Percentiles rank a stretch among this genome's conserved stretches.
Evolutionary conservation across 2,797 vertebrate genomes (phyloP).

Genomic region (Melanotaenia trifasciata): DNA sequence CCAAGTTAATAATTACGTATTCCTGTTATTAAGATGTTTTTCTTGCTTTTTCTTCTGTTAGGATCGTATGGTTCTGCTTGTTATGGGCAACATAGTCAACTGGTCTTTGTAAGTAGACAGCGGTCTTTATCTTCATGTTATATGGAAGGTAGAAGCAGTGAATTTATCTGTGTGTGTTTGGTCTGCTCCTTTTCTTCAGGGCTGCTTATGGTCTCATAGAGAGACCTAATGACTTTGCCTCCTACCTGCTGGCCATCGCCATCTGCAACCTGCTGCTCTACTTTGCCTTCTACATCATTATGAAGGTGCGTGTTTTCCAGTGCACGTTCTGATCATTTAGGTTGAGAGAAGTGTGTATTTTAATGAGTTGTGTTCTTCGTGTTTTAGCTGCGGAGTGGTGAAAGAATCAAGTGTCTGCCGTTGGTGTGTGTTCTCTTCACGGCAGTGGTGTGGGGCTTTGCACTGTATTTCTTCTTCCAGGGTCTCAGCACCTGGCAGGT

Average conservation of each 20-base stretch:
- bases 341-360: neutral
- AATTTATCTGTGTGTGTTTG: neutral
- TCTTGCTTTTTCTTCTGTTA: slow-evolving; percentile 52
- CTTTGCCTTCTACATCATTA: slow-evolving; percentile 99
- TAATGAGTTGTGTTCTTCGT: slow-evolving; percentile 4
- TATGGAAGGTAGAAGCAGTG: neutral
- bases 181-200: slow-evolving; percentile 67
- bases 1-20: neutral
- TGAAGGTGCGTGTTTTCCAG: slow-evolving; percentile 88
- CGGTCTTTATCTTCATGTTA: neutral
- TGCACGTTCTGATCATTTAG: neutral
- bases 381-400: slow-evolving; percentile 91
- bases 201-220: slow-evolving; percentile 93
- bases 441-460: slow-evolving; percentile 95
- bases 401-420: slow-evolving; percentile 90
- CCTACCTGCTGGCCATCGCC: slow-evolving; percentile 95
- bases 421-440: slow-evolving; percentile 93
- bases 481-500: slow-evolving; percentile 99
- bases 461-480: slow-evolving; percentile 98
- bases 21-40: neutral
- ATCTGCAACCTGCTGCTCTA: slow-evolving; percentile 99
- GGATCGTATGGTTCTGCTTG: slow-evolving; percentile 97
- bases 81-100: slow-evolving; percentile 98
- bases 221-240: slow-evolving; percentile 95
- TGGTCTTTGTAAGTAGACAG: slow-evolving; percentile 94